Evolutionary conservation across 2,888 invertebrate genomes (phyloP), one percentile per base, ranked within the genome.

Genomic region (Apamea monoglypha): DNA sequence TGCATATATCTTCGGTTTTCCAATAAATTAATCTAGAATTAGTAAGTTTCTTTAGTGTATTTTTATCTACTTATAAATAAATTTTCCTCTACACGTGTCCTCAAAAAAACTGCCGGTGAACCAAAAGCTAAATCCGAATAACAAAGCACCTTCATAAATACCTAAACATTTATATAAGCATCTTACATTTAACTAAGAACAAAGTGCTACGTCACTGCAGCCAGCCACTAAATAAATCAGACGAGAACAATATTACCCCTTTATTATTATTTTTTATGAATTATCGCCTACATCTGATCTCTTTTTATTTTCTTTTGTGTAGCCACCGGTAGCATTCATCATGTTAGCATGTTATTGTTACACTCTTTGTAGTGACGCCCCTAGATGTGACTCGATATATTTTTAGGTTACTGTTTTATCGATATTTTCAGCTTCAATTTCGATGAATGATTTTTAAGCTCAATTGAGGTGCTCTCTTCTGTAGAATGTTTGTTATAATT

Each of bases 191-290:
- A 85, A 78, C 79, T 40, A 80, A 89, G 90, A 89, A 89, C 89
- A 90, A 89, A 89, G 90, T 81, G 66, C 79, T 78, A 78, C 86
- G 80, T 85, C 82, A 84, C 87, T 14, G 63, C 61, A 87, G 83
- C 84, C 82, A 87, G 89, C 89, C 89, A 92, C 92, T 92, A 92
- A 91, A 94, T 95, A 94, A 94, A 92, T 92, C 91, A 91, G 87
- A 84, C 71, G 61, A 88, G 93, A 90, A 95, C 94, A 95, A 93
- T 93, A 94, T 94, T 93, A 93, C 92, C 91, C 92, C 91, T 92
- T 94, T 94, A 94, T 95, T 95, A 94, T 95, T 93, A 91, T 94
- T 94, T 94, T 95, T 94, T 94, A 95, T 95, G 95, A 96, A 95
- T 96, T 95, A 96, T 96, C 94, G 94, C 91, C 93, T 92, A 92